A percentile compares a stretch with the other conserved stretches of the same genome.
These are phyloP conservation scores for Melieria crassipennis DNA, from an alignment of 2,888 invertebrate genomes.

Conservation along the genomic window DNA sequence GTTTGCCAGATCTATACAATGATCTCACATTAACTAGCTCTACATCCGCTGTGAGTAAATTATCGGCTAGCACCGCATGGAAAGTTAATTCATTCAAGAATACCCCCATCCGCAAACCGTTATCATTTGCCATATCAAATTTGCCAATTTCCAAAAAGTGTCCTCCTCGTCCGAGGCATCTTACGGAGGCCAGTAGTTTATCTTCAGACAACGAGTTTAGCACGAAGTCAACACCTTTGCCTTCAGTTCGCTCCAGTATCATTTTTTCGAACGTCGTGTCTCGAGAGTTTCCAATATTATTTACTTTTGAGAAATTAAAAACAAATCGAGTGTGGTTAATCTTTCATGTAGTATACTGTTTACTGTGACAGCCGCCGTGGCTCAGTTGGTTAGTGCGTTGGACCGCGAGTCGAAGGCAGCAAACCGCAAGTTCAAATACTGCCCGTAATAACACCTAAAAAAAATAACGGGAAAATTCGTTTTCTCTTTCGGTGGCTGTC, in stretches of 20 bases:
- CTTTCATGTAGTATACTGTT: no score
- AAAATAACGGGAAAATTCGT: no score
- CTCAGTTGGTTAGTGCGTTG: no score
- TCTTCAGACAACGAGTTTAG: constrained; percentile 90
- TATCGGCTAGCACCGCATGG: constrained; percentile 79
- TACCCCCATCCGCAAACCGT: constrained; percentile 70
- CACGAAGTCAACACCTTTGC: constrained; percentile 87
- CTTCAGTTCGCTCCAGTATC: constrained; percentile 79
- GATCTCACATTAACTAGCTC: constrained; percentile 58
- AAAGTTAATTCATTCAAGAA: constrained; percentile 77
- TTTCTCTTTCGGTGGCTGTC: no score
- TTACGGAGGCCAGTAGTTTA: constrained; percentile 76
- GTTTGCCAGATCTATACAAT: not conserved
- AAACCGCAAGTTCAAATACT: no score
- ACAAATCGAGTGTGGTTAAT: no score
- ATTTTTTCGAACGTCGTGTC: constrained; percentile 85
- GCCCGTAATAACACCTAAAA: no score
- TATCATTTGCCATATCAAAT: constrained; percentile 77
- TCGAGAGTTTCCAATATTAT: constrained; percentile 84
- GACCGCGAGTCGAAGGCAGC: no score
- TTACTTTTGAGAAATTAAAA: constrained; percentile 43
- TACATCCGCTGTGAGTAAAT: constrained; percentile 68
- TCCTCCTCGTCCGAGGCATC: constrained; percentile 70
- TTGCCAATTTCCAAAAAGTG: constrained; percentile 85
- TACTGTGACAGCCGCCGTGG: no score